Conservation (phyloP, 1,140 invertebrate species). For the Hycleus cichorii region DNA sequence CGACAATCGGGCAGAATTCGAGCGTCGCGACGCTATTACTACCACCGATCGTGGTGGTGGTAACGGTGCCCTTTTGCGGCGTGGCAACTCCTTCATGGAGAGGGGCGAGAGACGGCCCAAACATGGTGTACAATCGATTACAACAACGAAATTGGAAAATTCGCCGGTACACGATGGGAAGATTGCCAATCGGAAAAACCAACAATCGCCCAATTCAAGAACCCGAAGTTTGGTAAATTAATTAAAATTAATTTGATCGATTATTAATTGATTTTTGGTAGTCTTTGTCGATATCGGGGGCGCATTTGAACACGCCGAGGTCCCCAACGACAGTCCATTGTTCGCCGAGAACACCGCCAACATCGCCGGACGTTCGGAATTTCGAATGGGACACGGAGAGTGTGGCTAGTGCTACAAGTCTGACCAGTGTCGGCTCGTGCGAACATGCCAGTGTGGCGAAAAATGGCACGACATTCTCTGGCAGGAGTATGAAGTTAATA, state of each 20-base stretch:
- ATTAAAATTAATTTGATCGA: neutral
- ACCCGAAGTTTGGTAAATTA: slow-evolving; percentile 32
- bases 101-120: slow-evolving; percentile 28
- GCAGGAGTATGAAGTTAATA: slow-evolving; percentile 41
- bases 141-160: slow-evolving; percentile 8
- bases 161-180: slow-evolving; percentile 2
- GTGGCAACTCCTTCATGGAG: slow-evolving; percentile 36
- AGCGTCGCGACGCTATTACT: neutral
- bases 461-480: slow-evolving; percentile 70
- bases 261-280: slow-evolving; percentile 23
- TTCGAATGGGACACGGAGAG: slow-evolving; percentile 66
- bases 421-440: slow-evolving; percentile 60
- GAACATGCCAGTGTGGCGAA: slow-evolving; percentile 72
- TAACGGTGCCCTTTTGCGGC: slow-evolving; percentile 19
- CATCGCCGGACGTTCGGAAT: slow-evolving; percentile 48
- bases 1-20: slow-evolving; percentile 7
- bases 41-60: too few relatives aligned
- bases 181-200: slow-evolving; percentile 9
- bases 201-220: slow-evolving; percentile 18
- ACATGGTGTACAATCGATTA: slow-evolving; percentile 19
- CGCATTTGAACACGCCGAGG: slow-evolving; percentile 36
- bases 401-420: slow-evolving; percentile 66
- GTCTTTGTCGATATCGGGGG: slow-evolving; percentile 46
- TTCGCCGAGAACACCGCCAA: slow-evolving; percentile 41
- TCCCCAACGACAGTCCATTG: slow-evolving; percentile 27